phyloP scores from a whole-genome alignment of 2,888 invertebrate genomes.

The Mongoloraphidia duomilia region DNA sequence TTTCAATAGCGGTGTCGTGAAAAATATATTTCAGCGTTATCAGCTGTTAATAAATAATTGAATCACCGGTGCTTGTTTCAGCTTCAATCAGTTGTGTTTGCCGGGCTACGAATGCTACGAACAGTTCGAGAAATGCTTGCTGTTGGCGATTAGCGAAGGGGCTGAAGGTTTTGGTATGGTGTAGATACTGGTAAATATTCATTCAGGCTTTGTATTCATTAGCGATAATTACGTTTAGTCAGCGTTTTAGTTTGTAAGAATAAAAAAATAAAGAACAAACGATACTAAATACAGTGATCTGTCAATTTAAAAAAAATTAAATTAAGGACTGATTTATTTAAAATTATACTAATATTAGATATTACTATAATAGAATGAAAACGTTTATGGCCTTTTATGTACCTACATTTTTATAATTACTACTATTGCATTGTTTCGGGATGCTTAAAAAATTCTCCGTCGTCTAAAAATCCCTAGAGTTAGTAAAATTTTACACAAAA shows the following conservation, averaged over 20 bases:
- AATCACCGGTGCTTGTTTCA: constrained; percentile 28
- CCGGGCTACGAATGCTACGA: constrained; percentile 92
- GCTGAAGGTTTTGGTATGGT: constrained; percentile 84
- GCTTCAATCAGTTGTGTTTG: constrained; percentile 90
- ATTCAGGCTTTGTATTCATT: neutral
- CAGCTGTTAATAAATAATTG: neutral
- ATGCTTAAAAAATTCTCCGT: too few species aligned
- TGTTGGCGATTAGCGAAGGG: constrained; percentile 88
- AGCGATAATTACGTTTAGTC: constrained; percentile 10
- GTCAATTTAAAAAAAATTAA: neutral
- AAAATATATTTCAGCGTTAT: neutral
- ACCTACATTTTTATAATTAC: too few species aligned
- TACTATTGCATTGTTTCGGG: too few species aligned
- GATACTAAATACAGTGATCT: constrained; percentile 12
- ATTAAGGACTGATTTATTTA: neutral
- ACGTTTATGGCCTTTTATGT: too few species aligned
- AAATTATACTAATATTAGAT: too few species aligned
- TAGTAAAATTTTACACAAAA: too few species aligned
- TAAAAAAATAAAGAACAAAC: constrained; percentile 4
- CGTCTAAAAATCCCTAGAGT: too few species aligned
- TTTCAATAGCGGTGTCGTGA: too few species aligned
- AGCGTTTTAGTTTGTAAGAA: constrained; percentile 5
- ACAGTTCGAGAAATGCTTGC: constrained; percentile 77
- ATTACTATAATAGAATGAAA: too few species aligned
- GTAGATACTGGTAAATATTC: constrained; percentile 21